These are phyloP conservation scores for Erannis defoliaria DNA, from an alignment of 2,888 invertebrate species.

Conservation along the genomic window DNA sequence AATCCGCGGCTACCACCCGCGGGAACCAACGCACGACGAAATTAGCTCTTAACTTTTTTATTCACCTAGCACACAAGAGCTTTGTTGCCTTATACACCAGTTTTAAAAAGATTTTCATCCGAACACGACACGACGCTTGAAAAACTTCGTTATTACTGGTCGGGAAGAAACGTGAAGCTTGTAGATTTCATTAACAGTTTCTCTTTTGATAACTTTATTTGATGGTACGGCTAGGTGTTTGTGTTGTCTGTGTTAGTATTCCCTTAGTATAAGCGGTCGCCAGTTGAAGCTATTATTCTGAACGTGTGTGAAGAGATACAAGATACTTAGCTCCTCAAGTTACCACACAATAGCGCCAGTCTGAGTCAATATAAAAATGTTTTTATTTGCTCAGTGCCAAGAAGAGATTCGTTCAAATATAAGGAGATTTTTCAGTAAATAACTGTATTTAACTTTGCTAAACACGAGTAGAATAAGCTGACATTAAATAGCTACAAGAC, in stretches of 20 bases:
- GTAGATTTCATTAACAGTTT: conserved; percentile 32
- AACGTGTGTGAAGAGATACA: conserved; percentile 40
- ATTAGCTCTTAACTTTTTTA: conserved; percentile 57
- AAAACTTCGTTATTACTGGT: conserved; percentile 30
- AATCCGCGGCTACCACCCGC: conserved; percentile 50
- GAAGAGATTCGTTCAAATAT: conserved; percentile 62
- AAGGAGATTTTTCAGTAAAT: conserved; percentile 60
- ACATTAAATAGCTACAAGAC: conserved; percentile 37
- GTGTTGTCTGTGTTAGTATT: conserved; percentile 19
- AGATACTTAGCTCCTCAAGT: conserved; percentile 51
- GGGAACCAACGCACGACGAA: conserved; percentile 54
- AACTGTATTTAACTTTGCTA: conserved; percentile 53
- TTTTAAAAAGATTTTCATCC: conserved; percentile 49
- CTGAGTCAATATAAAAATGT: conserved; percentile 65
- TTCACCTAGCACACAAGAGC: conserved; percentile 49
- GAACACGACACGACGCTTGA: conserved; percentile 23
- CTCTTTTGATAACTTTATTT: conserved; percentile 21
- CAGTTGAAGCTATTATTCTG: conserved; percentile 26
- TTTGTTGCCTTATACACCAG: conserved; percentile 32
- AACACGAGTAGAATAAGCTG: conserved; percentile 40
- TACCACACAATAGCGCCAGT: conserved; percentile 64
- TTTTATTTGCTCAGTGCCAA: conserved; percentile 67
- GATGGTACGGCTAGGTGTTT: conserved; percentile 6
- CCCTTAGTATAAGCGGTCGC: conserved; percentile 17
- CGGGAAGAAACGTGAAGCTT: conserved; percentile 22